These are phyloP conservation scores for Cerceris rybyensis DNA, from an alignment of 2,888 invertebrate genomes.

Conservation along the genomic window DNA sequence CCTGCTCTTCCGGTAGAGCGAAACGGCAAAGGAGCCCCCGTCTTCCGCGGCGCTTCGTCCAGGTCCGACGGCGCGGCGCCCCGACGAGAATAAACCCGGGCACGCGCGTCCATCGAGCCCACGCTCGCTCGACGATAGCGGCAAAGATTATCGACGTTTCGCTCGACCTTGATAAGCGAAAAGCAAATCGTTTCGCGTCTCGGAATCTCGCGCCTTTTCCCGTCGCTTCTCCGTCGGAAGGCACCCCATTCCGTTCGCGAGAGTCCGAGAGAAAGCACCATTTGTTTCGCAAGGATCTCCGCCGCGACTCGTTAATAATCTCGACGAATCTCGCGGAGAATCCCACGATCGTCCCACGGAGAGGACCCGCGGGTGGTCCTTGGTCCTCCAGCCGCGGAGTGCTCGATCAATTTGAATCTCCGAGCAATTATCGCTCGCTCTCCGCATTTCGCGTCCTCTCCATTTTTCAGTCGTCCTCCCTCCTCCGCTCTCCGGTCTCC, in stretches of 20 bases:
- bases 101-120: conserved; percentile 22
- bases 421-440: neutral
- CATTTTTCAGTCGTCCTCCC: neutral
- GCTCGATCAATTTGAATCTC: conserved; percentile 4
- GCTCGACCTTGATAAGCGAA: conserved; percentile 44
- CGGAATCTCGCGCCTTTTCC: neutral
- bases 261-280: neutral
- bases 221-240: neutral
- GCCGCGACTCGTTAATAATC: conserved; percentile 6
- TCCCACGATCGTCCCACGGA: too few relatives aligned
- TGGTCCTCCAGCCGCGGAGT: neutral
- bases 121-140: conserved; percentile 27
- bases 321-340: too few relatives aligned
- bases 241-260: neutral
- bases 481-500: too few relatives aligned
- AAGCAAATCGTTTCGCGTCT: neutral
- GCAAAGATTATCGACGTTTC: conserved; percentile 35
- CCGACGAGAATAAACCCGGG: conserved; percentile 3
- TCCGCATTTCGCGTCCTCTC: neutral
- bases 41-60: neutral
- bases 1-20: neutral
- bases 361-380: too few relatives aligned
- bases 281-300: neutral
- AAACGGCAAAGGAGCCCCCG: neutral
- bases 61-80: neutral